Percentiles rank a stretch among this genome's conserved stretches.
These are phyloP conservation scores for Muntiacus muntjak DNA, from an alignment of 2,113 vertebrate species.

Conservation along the genomic window DNA sequence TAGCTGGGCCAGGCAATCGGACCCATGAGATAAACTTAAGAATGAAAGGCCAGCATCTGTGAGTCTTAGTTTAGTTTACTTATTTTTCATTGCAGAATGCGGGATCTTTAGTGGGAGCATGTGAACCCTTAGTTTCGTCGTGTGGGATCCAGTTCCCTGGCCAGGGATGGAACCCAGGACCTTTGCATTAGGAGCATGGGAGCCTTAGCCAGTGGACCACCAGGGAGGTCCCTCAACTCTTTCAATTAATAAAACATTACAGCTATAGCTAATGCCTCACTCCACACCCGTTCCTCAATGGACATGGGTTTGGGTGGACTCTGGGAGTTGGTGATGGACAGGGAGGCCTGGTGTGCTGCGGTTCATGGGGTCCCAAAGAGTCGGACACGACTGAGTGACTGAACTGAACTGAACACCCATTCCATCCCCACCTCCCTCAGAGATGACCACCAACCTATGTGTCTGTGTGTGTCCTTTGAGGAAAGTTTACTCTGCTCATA, in stretches of 20 bases:
- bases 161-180: background rate
- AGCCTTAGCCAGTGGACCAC: background rate
- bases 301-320: background rate
- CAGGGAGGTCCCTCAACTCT: background rate
- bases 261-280: background rate
- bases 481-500: too few relatives aligned
- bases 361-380: background rate
- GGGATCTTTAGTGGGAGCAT: background rate
- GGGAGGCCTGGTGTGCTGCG: background rate
- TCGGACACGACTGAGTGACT: fast-evolving
- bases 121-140: background rate
- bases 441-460: background rate
- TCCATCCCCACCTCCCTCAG: background rate
- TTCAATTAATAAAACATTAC: background rate
- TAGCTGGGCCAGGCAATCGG: background rate
- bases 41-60: background rate
- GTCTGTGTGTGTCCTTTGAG: background rate
- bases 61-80: background rate
- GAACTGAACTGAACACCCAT: background rate
- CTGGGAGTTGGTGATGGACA: background rate
- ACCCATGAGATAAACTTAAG: background rate
- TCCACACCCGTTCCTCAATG: background rate
- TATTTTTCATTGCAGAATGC: background rate
- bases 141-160: background rate
- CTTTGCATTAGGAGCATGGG: background rate